Percentiles rank a stretch among this genome's conserved stretches.
Evolutionary conservation across 1,140 invertebrate genomes (phyloP).

Genomic region (Papilio aristodemus): DNA sequence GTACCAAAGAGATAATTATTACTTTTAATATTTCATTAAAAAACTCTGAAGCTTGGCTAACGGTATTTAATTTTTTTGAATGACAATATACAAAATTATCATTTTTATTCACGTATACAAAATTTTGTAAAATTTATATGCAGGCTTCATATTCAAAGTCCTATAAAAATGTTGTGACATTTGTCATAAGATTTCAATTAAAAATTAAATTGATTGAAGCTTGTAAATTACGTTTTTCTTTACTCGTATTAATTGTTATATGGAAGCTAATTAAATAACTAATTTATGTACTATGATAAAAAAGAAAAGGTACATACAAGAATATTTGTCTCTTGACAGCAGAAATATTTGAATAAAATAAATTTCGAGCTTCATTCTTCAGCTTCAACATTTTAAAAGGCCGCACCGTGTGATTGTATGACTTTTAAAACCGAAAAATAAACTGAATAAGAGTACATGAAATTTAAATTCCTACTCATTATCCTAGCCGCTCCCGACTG

Average conservation of each 20-base stretch:
- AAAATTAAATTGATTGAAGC: background rate
- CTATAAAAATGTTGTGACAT: background rate
- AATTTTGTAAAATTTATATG: background rate
- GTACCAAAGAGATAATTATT: background rate
- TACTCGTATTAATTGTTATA: too few relatives aligned
- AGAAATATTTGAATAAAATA: background rate
- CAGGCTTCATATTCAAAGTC: background rate
- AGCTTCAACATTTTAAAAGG: background rate
- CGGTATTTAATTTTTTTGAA: too few relatives aligned
- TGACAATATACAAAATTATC: background rate
- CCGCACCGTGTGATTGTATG: background rate
- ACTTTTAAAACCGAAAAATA: constrained; percentile 10
- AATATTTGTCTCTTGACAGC: background rate
- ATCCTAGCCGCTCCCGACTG: constrained; percentile 54
- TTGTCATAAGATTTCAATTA: background rate
- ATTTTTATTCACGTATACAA: background rate
- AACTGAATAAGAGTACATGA: constrained; percentile 43
- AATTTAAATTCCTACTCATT: constrained; percentile 60
- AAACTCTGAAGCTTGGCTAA: too few relatives aligned
- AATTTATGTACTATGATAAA: too few relatives aligned
- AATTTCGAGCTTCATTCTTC: background rate
- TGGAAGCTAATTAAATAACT: too few relatives aligned
- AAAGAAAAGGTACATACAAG: background rate
- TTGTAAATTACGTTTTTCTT: too few relatives aligned
- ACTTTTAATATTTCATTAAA: background rate